Percentiles rank a stretch among this genome's conserved stretches.
Conservation (phyloP, 2,113 vertebrate species). For the Podarcis muralis region DNA sequence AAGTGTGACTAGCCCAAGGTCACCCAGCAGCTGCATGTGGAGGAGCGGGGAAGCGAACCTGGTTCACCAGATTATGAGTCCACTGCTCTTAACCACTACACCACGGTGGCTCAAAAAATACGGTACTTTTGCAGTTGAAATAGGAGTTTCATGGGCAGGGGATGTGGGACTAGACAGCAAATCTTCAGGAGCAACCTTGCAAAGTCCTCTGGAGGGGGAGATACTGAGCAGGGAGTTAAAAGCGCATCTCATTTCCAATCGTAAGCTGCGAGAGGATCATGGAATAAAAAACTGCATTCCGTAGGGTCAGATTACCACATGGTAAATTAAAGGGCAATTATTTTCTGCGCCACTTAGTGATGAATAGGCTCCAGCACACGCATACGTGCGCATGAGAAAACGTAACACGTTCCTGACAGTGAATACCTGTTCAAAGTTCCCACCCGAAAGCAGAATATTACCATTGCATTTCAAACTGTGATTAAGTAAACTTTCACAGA, state of each 20-base stretch:
- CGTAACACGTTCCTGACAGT: conserved; percentile 33
- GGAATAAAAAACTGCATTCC: conserved; percentile 49
- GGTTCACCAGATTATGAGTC: no score
- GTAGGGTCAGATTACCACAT: conserved; percentile 32
- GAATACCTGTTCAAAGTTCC: conserved; percentile 43
- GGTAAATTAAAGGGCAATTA: conserved; percentile 54
- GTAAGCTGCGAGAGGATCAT: conserved; percentile 52
- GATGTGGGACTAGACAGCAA: no score
- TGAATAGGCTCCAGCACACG: conserved; percentile 54
- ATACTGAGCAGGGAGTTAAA: conserved; percentile 36
- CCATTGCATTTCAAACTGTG: conserved; percentile 55
- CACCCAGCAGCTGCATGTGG: no score
- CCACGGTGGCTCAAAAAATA: no score
- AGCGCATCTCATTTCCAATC: conserved; percentile 49
- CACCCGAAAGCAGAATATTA: conserved; percentile 41
- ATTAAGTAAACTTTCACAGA: conserved; percentile 68
- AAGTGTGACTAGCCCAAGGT: no score
- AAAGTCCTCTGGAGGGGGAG: background rate
- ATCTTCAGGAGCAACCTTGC: background rate
- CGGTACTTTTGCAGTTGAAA: no score
- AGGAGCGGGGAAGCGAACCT: no score
- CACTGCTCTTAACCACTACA: no score
- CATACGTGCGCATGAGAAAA: background rate
- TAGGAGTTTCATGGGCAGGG: no score
- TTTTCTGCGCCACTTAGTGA: conserved; percentile 55